Evolutionary conservation across 2,797 vertebrate genomes (phyloP).

Genomic region (Adelosebastes latens): DNA sequence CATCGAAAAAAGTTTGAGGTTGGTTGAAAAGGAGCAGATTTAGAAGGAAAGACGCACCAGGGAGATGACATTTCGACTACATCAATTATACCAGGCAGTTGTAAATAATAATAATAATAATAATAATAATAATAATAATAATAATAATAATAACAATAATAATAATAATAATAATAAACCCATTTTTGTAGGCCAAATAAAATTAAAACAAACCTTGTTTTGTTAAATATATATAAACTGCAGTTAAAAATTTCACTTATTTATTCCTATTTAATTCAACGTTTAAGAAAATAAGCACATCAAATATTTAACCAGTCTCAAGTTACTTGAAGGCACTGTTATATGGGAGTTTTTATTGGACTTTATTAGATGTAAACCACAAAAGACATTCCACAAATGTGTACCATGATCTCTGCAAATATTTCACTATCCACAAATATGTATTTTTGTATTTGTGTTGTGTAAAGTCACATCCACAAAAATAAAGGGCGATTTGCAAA

Average conservation of each 20-base stretch:
- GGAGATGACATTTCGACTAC: not conserved
- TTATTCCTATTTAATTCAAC: not conserved
- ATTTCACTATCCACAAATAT: no score
- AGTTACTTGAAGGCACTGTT: not conserved
- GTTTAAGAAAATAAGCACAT: not conserved
- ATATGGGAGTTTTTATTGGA: no score
- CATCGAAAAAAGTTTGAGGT: conserved; percentile 30
- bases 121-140: not conserved
- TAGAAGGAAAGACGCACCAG: not conserved
- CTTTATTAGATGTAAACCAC: no score
- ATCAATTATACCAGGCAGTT: not conserved
- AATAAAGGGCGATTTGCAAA: no score
- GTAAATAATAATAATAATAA: conserved; percentile 1
- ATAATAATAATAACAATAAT: not conserved
- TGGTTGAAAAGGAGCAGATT: conserved; percentile 7
- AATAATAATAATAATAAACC: not conserved
- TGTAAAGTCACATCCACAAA: no score
- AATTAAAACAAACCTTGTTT: not conserved
- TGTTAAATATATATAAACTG: no score
- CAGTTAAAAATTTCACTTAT: not conserved
- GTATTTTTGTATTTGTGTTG: no score
- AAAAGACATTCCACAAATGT: no score
- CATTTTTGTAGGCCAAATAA: not conserved
- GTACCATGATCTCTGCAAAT: no score
- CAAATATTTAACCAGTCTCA: not conserved